A percentile compares a stretch with the other conserved stretches of the same genome.
phyloP scores from a whole-genome alignment of 2,113 vertebrate species.

The Pleuronectes platessa region DNA sequence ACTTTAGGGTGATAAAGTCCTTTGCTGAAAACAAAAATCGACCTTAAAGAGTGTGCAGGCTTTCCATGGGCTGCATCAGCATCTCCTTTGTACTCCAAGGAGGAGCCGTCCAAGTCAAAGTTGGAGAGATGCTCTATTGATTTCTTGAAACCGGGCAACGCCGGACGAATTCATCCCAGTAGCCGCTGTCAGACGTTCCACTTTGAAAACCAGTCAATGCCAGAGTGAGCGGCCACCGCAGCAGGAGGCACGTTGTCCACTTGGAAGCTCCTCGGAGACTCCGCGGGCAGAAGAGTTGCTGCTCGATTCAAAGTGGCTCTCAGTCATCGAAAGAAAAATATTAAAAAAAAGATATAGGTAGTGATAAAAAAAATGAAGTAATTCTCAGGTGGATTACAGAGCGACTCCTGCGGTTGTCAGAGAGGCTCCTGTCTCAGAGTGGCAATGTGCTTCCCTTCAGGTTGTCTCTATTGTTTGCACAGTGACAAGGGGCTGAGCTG shows the following conservation, averaged over 20 bases:
- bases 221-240: conserved; percentile 49
- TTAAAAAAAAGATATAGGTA: background rate
- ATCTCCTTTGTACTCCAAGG: conserved; percentile 35
- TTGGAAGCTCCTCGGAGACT: conserved; percentile 51
- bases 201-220: conserved; percentile 71
- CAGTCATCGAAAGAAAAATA: background rate
- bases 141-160: conserved; percentile 68
- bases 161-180: conserved; percentile 48
- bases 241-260: conserved; percentile 41
- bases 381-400: background rate
- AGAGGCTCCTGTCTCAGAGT: conserved; percentile 18
- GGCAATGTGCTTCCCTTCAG: conserved; percentile 23
- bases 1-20: background rate
- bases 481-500: conserved; percentile 50
- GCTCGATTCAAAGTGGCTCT: background rate
- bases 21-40: background rate
- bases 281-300: conserved; percentile 7
- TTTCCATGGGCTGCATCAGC: conserved; percentile 31
- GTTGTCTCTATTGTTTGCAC: conserved; percentile 63
- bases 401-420: conserved; percentile 9
- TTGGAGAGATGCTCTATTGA: conserved; percentile 61
- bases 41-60: conserved; percentile 13
- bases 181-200: conserved; percentile 43
- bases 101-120: conserved; percentile 14
- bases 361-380: background rate